Conservation (phyloP, 53 echinoderm and acorn worm genomes). For the Mesocentrotus franciscanus region DNA sequence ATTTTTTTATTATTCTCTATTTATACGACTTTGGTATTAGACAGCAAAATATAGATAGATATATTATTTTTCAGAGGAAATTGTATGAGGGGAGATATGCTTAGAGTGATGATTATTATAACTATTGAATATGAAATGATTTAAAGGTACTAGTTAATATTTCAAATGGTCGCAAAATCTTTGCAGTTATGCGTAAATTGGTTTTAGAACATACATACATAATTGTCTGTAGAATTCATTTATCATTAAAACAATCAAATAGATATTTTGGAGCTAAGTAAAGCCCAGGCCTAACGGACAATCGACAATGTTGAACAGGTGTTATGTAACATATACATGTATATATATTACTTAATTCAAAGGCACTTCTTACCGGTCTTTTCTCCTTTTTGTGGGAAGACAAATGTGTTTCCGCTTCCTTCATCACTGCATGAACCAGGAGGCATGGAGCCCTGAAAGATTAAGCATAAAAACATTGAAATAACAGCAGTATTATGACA, state of each 20-base stretch:
- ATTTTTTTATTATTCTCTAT: not conserved
- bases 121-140: not conserved
- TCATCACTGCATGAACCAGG: slow-evolving; percentile 65
- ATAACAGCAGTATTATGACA: not conserved
- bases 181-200: no score
- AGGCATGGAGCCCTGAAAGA: slow-evolving; percentile 60
- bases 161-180: no score
- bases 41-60: no score
- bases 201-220: no score
- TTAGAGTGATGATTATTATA: not conserved
- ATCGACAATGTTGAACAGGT: no score
- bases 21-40: not conserved
- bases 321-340: no score
- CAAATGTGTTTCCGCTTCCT: slow-evolving; percentile 57
- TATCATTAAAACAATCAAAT: no score
- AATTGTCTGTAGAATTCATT: no score
- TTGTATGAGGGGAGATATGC: not conserved
- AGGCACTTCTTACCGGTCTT: not conserved
- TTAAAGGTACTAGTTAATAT: not conserved
- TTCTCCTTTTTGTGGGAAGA: slow-evolving; percentile 31
- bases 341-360: no score
- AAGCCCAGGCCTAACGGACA: no score
- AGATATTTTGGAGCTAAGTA: no score
- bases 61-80: not conserved
- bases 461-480: not conserved